Conservation (phyloP, 2,888 invertebrate genomes). For the Pterobdella sp. region DNA sequence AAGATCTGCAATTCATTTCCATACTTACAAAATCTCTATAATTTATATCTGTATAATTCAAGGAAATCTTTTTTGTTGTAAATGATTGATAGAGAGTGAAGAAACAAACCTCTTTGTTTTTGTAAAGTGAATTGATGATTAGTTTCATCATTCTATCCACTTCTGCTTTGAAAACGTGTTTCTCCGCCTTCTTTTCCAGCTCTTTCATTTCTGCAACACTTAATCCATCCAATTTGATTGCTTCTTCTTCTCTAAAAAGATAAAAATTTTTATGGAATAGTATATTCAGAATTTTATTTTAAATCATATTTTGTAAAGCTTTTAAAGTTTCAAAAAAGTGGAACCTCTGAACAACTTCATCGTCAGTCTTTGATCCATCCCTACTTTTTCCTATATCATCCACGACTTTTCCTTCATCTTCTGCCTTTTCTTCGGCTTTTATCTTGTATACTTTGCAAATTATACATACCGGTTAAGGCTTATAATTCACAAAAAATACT, state of each 20-base stretch:
- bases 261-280: constrained; percentile 7
- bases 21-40: not conserved
- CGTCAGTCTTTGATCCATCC: constrained; percentile 86
- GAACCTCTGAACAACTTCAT: constrained; percentile 68
- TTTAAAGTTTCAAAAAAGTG: not conserved
- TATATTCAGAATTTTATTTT: not conserved
- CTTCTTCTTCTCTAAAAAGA: constrained; percentile 73
- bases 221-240: constrained; percentile 86
- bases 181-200: constrained; percentile 70
- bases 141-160: constrained; percentile 99
- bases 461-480: too few species aligned
- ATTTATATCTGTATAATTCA: not conserved
- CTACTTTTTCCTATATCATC: constrained; percentile 73
- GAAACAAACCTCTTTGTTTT: constrained; percentile 79
- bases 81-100: not conserved
- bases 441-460: constrained; percentile 10
- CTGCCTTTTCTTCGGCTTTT: constrained; percentile 28
- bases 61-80: not conserved
- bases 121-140: constrained; percentile 96
- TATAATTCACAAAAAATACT: not conserved
- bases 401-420: constrained; percentile 55
- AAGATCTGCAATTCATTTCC: constrained; percentile 64
- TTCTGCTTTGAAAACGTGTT: constrained; percentile 80
- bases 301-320: not conserved
- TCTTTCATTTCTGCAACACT: constrained; percentile 88